A percentile compares a stretch with the other conserved stretches of the same genome.
Conservation (phyloP, 2,888 invertebrate species). For the Invenusta paracnida region DNA sequence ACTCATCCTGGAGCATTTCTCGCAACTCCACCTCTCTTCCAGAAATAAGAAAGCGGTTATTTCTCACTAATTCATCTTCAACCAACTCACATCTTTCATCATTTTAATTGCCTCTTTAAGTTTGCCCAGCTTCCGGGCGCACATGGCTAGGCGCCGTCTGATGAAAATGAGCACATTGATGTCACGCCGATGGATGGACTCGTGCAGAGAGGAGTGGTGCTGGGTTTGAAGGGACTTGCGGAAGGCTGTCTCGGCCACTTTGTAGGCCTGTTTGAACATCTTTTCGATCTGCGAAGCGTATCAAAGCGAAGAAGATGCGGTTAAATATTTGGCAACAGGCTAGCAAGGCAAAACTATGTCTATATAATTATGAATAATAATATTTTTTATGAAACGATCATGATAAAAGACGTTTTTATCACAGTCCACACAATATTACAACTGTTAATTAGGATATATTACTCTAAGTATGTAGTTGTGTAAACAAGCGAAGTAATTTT, state of each 20-base stretch:
- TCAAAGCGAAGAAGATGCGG: constrained; percentile 25
- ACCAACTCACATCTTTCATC: constrained; percentile 74
- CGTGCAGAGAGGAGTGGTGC: constrained; percentile 72
- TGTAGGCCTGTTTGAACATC: constrained; percentile 75
- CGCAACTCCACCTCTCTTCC: too few species aligned
- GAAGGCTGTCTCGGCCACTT: constrained; percentile 76
- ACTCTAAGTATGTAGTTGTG: too few species aligned
- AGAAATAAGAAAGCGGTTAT: too few species aligned
- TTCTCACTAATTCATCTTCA: background rate
- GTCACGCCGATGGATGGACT: constrained; percentile 77
- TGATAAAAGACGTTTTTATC: too few species aligned
- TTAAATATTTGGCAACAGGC: background rate
- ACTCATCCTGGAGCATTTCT: too few species aligned
- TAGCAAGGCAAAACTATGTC: background rate
- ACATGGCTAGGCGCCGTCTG: constrained; percentile 90
- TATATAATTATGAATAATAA: background rate
- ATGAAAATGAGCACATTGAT: constrained; percentile 89
- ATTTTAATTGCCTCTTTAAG: constrained; percentile 90
- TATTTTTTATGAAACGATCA: too few species aligned
- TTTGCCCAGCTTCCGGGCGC: constrained; percentile 84
- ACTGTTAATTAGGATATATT: too few species aligned
- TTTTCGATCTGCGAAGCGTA: constrained; percentile 67
- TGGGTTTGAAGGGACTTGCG: constrained; percentile 74
- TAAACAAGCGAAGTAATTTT: too few species aligned
- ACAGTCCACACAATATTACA: too few species aligned